Evolutionary conservation across 2,888 invertebrate genomes (phyloP).

Genomic region (Diachrysia chrysitis): DNA sequence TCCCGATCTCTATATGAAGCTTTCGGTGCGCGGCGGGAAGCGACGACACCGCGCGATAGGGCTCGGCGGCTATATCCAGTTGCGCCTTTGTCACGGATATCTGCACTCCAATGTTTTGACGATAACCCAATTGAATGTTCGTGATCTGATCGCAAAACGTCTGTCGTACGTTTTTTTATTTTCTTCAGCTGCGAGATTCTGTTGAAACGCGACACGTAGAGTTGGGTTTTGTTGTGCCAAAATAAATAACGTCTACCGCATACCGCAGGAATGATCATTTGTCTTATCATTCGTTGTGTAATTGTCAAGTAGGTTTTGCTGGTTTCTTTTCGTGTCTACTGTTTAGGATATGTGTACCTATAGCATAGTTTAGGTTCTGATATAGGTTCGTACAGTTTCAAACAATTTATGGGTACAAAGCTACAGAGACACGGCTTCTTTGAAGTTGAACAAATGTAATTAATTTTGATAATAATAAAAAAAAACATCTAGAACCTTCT

Average conservation of each 20-base stretch:
- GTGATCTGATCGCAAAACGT: conserved; percentile 54
- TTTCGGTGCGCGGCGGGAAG: conserved; percentile 34
- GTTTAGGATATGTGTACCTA: background rate
- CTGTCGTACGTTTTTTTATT: conserved; percentile 44
- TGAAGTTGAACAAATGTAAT: too few species aligned
- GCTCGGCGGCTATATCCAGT: conserved; percentile 49
- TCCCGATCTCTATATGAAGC: conserved; percentile 51
- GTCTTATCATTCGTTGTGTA: background rate
- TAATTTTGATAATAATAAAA: too few species aligned
- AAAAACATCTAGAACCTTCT: too few species aligned
- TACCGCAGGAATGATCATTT: conserved; percentile 7
- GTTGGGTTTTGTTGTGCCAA: conserved; percentile 19
- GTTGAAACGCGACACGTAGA: conserved; percentile 34
- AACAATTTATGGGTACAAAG: background rate
- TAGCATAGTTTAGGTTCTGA: background rate
- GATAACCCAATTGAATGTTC: conserved; percentile 62
- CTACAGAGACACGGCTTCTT: too few species aligned
- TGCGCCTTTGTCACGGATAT: conserved; percentile 62
- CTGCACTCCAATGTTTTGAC: conserved; percentile 63
- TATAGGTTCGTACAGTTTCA: background rate
- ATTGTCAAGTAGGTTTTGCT: background rate
- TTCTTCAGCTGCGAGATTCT: conserved; percentile 40
- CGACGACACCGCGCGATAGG: conserved; percentile 34
- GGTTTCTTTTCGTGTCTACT: background rate
- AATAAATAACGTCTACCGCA: conserved; percentile 13